Evolutionary conservation across 2,113 vertebrate genomes (phyloP).

Genomic region (Anoplopoma fimbria): DNA sequence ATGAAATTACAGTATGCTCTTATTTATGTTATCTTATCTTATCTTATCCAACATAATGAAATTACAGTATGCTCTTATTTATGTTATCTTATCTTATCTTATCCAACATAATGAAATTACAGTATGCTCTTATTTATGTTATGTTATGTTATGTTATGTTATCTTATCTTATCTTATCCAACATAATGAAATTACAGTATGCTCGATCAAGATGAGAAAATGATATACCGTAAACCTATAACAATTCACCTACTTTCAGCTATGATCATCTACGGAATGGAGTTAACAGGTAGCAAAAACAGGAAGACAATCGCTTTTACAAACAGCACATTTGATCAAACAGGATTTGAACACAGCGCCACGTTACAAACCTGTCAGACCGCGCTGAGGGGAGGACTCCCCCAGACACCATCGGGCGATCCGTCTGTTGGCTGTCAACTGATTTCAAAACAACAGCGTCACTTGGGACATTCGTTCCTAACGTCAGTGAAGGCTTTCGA

Average conservation of each 20-base stretch:
- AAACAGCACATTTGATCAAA: neutral
- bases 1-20: no score
- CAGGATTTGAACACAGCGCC: neutral
- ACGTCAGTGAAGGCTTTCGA: rapidly evolving
- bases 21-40: no score
- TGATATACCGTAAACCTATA: neutral
- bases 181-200: neutral
- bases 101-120: no score
- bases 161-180: no score
- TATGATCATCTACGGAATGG: neutral
- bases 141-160: no score
- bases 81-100: no score
- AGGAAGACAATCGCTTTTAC: neutral
- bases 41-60: no score
- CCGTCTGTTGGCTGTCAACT: neutral
- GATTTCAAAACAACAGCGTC: slow-evolving; percentile 32
- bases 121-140: no score
- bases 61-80: no score
- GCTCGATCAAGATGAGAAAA: neutral
- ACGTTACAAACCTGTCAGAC: slow-evolving; percentile 47
- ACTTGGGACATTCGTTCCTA: neutral
- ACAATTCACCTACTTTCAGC: neutral
- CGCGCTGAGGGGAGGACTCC: rapidly evolving
- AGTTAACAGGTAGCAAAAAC: neutral
- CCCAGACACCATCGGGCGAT: rapidly evolving